A percentile compares a stretch with the other conserved stretches of the same genome.
Conservation (phyloP, 2,888 invertebrate genomes). For the Conistra vaccinii region DNA sequence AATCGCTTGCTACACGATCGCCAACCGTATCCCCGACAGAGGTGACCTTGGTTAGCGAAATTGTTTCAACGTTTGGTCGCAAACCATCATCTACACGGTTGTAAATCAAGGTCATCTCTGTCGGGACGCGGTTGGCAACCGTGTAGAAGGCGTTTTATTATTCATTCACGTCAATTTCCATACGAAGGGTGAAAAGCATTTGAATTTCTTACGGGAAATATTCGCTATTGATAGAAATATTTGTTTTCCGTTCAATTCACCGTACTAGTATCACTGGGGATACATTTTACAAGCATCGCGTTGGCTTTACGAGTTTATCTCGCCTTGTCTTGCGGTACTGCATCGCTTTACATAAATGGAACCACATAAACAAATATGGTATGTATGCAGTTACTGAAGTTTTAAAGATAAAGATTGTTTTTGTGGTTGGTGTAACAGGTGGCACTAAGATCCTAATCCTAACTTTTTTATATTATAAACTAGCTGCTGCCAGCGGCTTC, state of each 20-base stretch:
- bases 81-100: no score
- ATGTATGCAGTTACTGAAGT: conserved; percentile 25
- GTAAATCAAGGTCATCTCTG: no score
- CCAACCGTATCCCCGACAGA: no score
- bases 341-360: conserved; percentile 21
- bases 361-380: conserved; percentile 34
- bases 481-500: no score
- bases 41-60: no score
- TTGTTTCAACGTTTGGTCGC: no score
- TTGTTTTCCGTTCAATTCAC: conserved; percentile 77
- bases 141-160: no score
- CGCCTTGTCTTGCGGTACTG: conserved; percentile 30
- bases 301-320: conserved; percentile 68
- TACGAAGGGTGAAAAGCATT: conserved; percentile 80
- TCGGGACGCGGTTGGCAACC: no score
- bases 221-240: conserved; percentile 81
- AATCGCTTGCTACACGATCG: no score
- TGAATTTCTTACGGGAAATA: conserved; percentile 82
- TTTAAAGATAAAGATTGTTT: conserved; percentile 6
- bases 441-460: not conserved
- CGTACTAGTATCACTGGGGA: conserved; percentile 75
- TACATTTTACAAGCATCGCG: conserved; percentile 73
- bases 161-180: conserved; percentile 84
- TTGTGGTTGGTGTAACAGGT: not conserved
- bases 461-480: no score